Percentiles rank a stretch among this genome's conserved stretches.
Evolutionary conservation across 1,140 invertebrate species (phyloP).

Genomic region (Steinernema feltiae): DNA sequence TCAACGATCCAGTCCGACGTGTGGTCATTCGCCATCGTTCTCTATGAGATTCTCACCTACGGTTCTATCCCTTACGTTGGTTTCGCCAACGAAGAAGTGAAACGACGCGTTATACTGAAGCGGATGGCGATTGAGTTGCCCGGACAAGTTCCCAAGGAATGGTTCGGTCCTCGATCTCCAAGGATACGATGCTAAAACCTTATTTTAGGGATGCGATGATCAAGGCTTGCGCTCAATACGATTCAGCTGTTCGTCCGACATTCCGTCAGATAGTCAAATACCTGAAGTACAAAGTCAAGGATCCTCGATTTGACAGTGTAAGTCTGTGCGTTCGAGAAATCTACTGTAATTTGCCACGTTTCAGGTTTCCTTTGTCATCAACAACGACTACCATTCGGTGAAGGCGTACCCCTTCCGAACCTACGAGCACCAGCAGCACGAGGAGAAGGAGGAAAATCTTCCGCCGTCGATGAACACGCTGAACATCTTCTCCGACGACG

Average conservation of each 20-base stretch:
- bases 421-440: neutral
- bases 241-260: constrained; percentile 70
- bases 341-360: neutral
- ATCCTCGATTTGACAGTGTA: neutral
- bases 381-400: neutral
- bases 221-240: constrained; percentile 78
- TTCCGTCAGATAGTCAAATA: constrained; percentile 62
- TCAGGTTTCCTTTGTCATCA: neutral
- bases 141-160: constrained; percentile 80
- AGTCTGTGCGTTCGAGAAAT: neutral
- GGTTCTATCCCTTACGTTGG: constrained; percentile 90
- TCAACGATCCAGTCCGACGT: constrained; percentile 85
- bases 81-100: constrained; percentile 65
- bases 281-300: neutral
- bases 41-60: constrained; percentile 96
- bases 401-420: neutral
- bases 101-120: neutral
- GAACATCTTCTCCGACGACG: neutral
- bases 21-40: constrained; percentile 87
- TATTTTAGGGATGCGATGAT: constrained; percentile 69
- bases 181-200: neutral
- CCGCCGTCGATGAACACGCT: neutral
- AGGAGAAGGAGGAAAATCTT: neutral
- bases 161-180: constrained; percentile 59
- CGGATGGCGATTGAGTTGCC: constrained; percentile 75